Percentiles rank a stretch among this genome's conserved stretches.
Conservation (phyloP, 2,113 vertebrate genomes). For the Raja brachyura region DNA sequence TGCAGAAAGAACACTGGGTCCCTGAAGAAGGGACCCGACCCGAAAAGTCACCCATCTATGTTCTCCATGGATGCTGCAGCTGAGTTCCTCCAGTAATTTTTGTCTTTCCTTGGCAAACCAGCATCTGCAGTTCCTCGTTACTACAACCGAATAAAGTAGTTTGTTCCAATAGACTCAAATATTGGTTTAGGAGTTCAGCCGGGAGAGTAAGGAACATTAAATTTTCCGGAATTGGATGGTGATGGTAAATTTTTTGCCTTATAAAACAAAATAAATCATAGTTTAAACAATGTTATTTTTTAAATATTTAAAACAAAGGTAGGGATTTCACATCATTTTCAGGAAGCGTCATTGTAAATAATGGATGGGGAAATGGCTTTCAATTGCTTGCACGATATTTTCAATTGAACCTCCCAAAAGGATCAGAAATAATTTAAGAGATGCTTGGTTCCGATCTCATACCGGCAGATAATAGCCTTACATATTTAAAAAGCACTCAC, state of each 20-base stretch:
- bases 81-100: too few relatives aligned
- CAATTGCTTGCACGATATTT: neutral
- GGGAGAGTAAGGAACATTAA: neutral
- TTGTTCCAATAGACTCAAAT: neutral
- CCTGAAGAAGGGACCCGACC: too few relatives aligned
- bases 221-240: neutral
- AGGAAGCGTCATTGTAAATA: neutral
- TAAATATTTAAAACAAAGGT: neutral
- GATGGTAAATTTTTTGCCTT: neutral
- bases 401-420: neutral
- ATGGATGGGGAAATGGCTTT: neutral
- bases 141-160: neutral
- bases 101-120: too few relatives aligned
- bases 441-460: neutral
- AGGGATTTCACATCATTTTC: neutral
- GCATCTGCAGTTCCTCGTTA: neutral
- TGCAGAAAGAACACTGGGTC: too few relatives aligned
- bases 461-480: neutral
- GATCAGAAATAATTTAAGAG: neutral
- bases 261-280: neutral
- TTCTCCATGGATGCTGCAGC: too few relatives aligned
- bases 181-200: neutral
- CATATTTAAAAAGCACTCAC: neutral
- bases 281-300: neutral
- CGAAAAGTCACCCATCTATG: too few relatives aligned